Evolutionary conservation across 2,888 invertebrate genomes (phyloP).

Genomic region (Netelia inedita): DNA sequence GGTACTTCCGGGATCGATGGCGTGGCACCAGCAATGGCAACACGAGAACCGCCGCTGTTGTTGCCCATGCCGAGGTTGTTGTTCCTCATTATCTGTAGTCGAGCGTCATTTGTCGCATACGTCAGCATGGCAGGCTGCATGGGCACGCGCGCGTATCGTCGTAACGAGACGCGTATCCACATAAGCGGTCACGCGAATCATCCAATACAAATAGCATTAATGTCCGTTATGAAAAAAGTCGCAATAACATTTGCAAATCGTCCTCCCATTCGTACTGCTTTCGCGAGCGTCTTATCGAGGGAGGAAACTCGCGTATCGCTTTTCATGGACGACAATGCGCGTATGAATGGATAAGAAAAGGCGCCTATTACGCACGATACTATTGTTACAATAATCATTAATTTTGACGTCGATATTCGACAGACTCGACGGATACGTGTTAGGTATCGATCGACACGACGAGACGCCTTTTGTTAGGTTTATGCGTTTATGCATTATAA

Average conservation of each 20-base stretch:
- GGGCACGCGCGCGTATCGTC: not conserved
- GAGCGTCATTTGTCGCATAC: constrained; percentile 68
- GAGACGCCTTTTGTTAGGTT: too few relatives aligned
- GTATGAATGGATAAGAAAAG: not conserved
- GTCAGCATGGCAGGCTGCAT: constrained; percentile 79
- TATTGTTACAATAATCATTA: too few relatives aligned
- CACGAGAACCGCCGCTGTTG: constrained; percentile 13
- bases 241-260: not conserved
- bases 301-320: constrained; percentile 23
- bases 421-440: too few relatives aligned
- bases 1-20: constrained; percentile 33
- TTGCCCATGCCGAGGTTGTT: constrained; percentile 12
- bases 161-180: not conserved
- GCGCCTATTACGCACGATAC: too few relatives aligned
- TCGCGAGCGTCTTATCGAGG: not conserved
- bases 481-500: too few relatives aligned
- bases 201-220: constrained; percentile 25
- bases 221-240: constrained; percentile 37
- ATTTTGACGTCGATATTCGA: too few relatives aligned
- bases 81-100: constrained; percentile 3
- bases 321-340: not conserved
- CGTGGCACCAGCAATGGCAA: constrained; percentile 26
- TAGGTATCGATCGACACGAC: too few relatives aligned
- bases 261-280: not conserved
- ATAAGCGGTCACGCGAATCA: not conserved